Base-by-base conservation (phyloP, 2,797 vertebrate species). In the Poecilia picta region DNA sequence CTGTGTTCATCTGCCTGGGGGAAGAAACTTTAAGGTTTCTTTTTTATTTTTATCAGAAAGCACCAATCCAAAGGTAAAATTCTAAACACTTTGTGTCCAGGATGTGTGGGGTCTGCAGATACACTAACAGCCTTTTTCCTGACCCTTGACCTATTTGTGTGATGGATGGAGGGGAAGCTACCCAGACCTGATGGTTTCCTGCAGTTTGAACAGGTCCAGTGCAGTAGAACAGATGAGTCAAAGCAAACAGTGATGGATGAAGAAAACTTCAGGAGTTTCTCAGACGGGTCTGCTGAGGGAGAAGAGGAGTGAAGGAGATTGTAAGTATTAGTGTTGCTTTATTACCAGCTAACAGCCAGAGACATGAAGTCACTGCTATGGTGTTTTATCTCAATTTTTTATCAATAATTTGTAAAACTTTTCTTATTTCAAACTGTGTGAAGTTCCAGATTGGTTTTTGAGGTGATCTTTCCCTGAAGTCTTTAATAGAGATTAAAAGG, bases 291-390 rank as follows among this genome's bases (percentile, higher is more conserved):
- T 23, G 8, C 53, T n/a, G 47, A 57, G 55, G n/a, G 3, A 57
- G 11, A 57, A 57, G 4, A 12, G 2, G 25, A 12, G 53, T 57
- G 3, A n/a, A 25, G 25, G 8, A 43, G 33, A 16, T 64, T 73
- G 5, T 51, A 73, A 83, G 45, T 70, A 62, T 75, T 46, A 0
- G 46, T 76, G 79, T 39, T 25, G 57, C 36, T 77, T 86, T 76
- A 73, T 73, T 73, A 83, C 39, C 15, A 72, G 59, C 53, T 20
- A 47, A 36, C 33, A 72, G 64, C 46, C 25, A 73, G 36, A 41
- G 72, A 74, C 11, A 70, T 62, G 18, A 75, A 79, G 71, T 18
- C n/a, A 25, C 11, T 72, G 49, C 47, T 43, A 41, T 72, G 53
- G 23, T 41, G 20, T 23, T 41, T 15, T 36, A 36, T 8, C 33